Conservation (phyloP, 2,113 vertebrate species). For the Passer montanus region DNA sequence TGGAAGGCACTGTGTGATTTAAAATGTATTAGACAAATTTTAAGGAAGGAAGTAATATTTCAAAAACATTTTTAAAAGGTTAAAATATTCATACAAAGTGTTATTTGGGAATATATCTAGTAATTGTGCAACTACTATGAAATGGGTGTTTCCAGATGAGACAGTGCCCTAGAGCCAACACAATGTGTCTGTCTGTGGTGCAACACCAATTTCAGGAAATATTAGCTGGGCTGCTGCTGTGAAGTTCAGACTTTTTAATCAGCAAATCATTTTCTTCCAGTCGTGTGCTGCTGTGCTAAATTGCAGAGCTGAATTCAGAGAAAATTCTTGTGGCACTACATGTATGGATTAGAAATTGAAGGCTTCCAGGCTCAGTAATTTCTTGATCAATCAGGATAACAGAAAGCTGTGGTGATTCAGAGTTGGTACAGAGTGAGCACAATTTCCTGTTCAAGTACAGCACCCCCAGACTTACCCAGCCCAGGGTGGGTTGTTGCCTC, state of each 20-base stretch:
- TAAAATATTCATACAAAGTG: background rate
- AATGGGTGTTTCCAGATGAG: background rate
- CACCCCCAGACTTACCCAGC: background rate
- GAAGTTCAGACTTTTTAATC: background rate
- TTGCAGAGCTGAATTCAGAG: background rate
- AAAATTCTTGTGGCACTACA: background rate
- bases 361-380: background rate
- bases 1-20: background rate
- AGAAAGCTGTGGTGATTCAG: background rate
- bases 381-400: background rate
- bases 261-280: background rate
- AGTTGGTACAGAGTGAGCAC: background rate
- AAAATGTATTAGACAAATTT: background rate
- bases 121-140: background rate
- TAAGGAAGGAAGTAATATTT: background rate
- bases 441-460: background rate
- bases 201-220: background rate
- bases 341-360: background rate
- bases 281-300: background rate
- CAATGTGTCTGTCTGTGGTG: background rate
- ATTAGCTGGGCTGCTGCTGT: background rate
- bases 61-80: fast-evolving
- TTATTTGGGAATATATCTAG: background rate
- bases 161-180: background rate
- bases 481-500: background rate